A percentile compares a stretch with the other conserved stretches of the same genome.
These are phyloP conservation scores for Dendrophyllia cribrosa DNA, from an alignment of 64 coral and sea anemone species.

Conservation along the genomic window DNA sequence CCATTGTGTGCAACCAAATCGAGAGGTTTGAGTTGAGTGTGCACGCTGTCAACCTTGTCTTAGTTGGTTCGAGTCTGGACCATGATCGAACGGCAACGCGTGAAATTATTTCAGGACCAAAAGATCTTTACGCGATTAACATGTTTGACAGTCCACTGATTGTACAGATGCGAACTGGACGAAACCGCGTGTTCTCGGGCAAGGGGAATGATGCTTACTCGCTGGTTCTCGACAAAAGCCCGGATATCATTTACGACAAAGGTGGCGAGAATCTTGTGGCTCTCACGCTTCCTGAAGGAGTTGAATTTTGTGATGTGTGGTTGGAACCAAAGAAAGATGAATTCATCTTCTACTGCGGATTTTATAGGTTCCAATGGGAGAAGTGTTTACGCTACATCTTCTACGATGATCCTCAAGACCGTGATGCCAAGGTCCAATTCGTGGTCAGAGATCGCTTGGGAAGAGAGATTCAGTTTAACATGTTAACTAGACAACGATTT, in stretches of 20 bases:
- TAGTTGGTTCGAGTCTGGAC: background rate
- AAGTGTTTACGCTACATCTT: too few relatives aligned
- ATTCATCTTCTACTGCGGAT: too few relatives aligned
- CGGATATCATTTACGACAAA: constrained; percentile 46
- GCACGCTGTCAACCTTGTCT: constrained; percentile 14
- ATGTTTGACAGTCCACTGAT: constrained; percentile 10
- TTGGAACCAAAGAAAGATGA: too few relatives aligned
- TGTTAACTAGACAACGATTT: too few relatives aligned
- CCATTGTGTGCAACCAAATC: too few relatives aligned
- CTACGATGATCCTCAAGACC: too few relatives aligned
- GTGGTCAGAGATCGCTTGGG: too few relatives aligned
- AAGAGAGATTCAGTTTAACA: too few relatives aligned
- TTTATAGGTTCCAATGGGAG: too few relatives aligned
- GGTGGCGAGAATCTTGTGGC: constrained; percentile 44
- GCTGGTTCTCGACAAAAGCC: constrained; percentile 4
- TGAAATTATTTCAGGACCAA: too few relatives aligned
- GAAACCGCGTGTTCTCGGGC: constrained; percentile 42
- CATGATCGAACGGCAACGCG: constrained; percentile 5
- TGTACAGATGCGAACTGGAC: constrained; percentile 7
- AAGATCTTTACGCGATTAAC: constrained; percentile 46
- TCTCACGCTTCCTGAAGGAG: constrained; percentile 23
- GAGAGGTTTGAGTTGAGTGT: constrained; percentile 40
- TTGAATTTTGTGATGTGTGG: too few relatives aligned
- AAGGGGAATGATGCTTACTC: constrained; percentile 41
- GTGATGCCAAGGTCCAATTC: too few relatives aligned